A percentile compares a stretch with the other conserved stretches of the same genome.
Conservation (phyloP, 2,888 invertebrate genomes). For the Drosophila glabriapex region DNA sequence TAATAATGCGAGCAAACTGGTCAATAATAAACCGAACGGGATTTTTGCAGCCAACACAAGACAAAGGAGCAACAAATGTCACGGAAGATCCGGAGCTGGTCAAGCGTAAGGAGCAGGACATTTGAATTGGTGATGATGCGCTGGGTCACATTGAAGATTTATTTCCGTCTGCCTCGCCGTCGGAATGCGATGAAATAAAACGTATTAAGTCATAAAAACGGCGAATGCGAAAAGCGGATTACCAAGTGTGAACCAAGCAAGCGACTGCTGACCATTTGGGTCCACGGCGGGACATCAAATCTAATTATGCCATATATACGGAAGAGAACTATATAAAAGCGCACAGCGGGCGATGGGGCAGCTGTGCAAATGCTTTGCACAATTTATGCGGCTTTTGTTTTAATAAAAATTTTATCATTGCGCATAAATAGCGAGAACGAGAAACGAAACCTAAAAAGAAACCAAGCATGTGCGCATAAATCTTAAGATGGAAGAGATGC, state of each 20-base stretch:
- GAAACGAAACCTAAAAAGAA: constrained; percentile 32
- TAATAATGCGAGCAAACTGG: constrained; percentile 77
- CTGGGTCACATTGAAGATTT: constrained; percentile 69
- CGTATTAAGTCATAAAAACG: constrained; percentile 80
- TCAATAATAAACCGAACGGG: constrained; percentile 73
- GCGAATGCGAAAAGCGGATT: constrained; percentile 71
- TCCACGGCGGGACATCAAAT: constrained; percentile 70
- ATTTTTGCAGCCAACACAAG: constrained; percentile 23
- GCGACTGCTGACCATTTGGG: constrained; percentile 41
- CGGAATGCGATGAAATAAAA: constrained; percentile 78
- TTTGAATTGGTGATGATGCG: constrained; percentile 77
- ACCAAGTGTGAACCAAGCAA: constrained; percentile 73
- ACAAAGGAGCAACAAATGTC: constrained; percentile 78
- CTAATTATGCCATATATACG: constrained; percentile 75
- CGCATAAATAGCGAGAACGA: constrained; percentile 60
- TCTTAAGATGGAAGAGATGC: constrained; percentile 50
- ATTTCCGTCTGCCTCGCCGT: constrained; percentile 50
- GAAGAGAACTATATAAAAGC: constrained; percentile 35
- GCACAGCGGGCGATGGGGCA: constrained; percentile 50
- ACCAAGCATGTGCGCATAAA: constrained; percentile 75
- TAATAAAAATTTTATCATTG: constrained; percentile 81
- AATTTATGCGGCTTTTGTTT: constrained; percentile 81
- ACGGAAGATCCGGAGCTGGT: constrained; percentile 67
- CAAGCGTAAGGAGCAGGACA: constrained; percentile 72
- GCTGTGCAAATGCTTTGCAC: constrained; percentile 49